These are phyloP conservation scores for Ceratotherium simum DNA, from an alignment of 2,113 vertebrate species.

Conservation along the genomic window DNA sequence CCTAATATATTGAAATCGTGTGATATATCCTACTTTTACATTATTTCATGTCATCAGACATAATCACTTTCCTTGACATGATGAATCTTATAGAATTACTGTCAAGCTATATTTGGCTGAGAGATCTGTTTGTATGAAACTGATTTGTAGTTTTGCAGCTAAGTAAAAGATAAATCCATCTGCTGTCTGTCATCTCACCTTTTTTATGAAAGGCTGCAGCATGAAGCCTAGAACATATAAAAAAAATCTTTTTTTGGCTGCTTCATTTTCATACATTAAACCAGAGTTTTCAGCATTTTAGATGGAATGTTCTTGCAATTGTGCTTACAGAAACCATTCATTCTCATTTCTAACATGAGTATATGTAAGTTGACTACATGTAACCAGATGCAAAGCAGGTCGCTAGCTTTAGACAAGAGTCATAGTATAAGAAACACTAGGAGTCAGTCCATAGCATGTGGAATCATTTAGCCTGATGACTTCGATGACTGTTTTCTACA, in stretches of 20 bases:
- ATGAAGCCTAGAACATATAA: slow-evolving; percentile 79
- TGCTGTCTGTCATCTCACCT: slow-evolving; percentile 86
- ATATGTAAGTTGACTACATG: slow-evolving; percentile 64
- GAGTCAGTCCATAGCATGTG: not conserved
- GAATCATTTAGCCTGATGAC: slow-evolving; percentile 35
- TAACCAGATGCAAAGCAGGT: slow-evolving; percentile 70
- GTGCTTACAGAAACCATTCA: slow-evolving; percentile 78
- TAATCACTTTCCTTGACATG: slow-evolving; percentile 83
- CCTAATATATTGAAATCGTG: slow-evolving; percentile 74
- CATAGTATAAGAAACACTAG: not conserved
- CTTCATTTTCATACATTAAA: slow-evolving; percentile 85
- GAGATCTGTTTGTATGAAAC: slow-evolving; percentile 86
- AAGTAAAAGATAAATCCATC: slow-evolving; percentile 87
- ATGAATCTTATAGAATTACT: slow-evolving; percentile 85
- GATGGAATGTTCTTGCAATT: slow-evolving; percentile 75
- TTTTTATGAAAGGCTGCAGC: slow-evolving; percentile 81
- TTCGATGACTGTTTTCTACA: not conserved
- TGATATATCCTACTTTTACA: slow-evolving; percentile 65
- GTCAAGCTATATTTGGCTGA: slow-evolving; percentile 85
- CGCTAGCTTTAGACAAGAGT: slow-evolving; percentile 63
- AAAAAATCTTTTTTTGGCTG: slow-evolving; percentile 76
- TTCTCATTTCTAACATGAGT: slow-evolving; percentile 80
- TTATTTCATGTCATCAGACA: slow-evolving; percentile 79
- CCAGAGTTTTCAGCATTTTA: slow-evolving; percentile 74
- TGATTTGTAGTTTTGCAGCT: slow-evolving; percentile 83